Evolutionary conservation across 2,888 invertebrate genomes (phyloP).

Genomic region (Gisinianus flammeolus): DNA sequence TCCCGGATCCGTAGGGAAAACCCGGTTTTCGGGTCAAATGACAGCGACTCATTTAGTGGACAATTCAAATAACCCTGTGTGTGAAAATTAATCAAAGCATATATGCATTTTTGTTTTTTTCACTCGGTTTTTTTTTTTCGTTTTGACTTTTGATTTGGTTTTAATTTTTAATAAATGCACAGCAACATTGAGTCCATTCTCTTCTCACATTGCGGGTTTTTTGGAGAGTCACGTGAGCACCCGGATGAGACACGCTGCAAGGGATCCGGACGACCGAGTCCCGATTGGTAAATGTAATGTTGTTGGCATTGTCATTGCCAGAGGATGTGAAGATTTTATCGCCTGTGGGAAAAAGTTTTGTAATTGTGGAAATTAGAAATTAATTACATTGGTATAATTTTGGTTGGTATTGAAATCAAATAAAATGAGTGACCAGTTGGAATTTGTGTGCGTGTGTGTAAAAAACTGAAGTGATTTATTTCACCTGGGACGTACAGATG

Average conservation of each 20-base stretch:
- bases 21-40: constrained; percentile 32
- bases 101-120: neutral
- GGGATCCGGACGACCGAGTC: constrained; percentile 25
- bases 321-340: constrained; percentile 24
- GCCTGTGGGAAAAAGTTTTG: constrained; percentile 6
- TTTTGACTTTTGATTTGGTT: too few relatives aligned
- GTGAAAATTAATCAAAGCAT: neutral
- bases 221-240: constrained; percentile 23
- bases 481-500: constrained; percentile 36
- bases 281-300: constrained; percentile 21
- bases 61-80: constrained; percentile 18
- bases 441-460: too few relatives aligned
- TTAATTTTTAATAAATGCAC: neutral
- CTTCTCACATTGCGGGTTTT: constrained; percentile 24
- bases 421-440: too few relatives aligned
- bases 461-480: neutral
- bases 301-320: constrained; percentile 26
- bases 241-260: constrained; percentile 33
- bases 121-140: too few relatives aligned
- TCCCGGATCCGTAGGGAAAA: constrained; percentile 25
- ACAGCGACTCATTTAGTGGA: constrained; percentile 26
- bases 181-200: too few relatives aligned
- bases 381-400: neutral
- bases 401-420: neutral
- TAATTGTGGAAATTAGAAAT: neutral